Conservation (phyloP, 2,113 vertebrate genomes). For the Struthidea cinerea region DNA sequence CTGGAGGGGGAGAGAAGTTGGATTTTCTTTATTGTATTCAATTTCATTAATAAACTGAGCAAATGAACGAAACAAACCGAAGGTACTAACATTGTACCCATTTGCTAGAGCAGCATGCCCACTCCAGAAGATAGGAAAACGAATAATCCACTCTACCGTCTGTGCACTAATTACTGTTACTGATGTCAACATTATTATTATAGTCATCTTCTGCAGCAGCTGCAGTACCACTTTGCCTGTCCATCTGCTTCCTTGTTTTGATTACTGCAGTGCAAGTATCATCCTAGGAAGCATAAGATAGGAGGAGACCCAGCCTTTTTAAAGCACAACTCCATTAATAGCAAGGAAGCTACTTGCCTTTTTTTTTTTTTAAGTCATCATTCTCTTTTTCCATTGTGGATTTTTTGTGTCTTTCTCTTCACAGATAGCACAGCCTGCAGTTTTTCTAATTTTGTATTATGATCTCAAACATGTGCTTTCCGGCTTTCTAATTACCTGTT, state of each 20-base stretch:
- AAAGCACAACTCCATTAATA: slow-evolving; percentile 28
- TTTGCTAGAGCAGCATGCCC: slow-evolving; percentile 8
- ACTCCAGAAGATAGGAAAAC: slow-evolving; percentile 25
- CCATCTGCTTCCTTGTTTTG: slow-evolving; percentile 67
- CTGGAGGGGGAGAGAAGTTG: neutral
- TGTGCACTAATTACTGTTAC: slow-evolving; percentile 62
- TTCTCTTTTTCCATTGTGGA: neutral
- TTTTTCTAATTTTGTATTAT: neutral
- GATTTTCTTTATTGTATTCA: neutral
- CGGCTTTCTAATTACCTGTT: neutral
- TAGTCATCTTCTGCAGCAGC: slow-evolving; percentile 60
- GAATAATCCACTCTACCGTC: slow-evolving; percentile 48
- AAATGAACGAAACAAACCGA: neutral
- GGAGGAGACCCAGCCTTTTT: slow-evolving; percentile 33
- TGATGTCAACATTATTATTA: slow-evolving; percentile 63
- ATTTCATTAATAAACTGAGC: neutral
- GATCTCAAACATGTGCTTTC: neutral
- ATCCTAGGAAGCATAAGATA: slow-evolving; percentile 19
- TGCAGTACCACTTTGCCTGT: slow-evolving; percentile 61
- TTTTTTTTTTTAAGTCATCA: neutral
- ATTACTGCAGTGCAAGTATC: slow-evolving; percentile 48
- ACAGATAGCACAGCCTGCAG: neutral
- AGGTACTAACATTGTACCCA: neutral
- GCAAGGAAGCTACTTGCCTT: slow-evolving; percentile 5
- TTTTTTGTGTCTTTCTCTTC: slow-evolving; percentile 1